Conservation (phyloP, 2,888 invertebrate genomes). For the Boloria selene region DNA sequence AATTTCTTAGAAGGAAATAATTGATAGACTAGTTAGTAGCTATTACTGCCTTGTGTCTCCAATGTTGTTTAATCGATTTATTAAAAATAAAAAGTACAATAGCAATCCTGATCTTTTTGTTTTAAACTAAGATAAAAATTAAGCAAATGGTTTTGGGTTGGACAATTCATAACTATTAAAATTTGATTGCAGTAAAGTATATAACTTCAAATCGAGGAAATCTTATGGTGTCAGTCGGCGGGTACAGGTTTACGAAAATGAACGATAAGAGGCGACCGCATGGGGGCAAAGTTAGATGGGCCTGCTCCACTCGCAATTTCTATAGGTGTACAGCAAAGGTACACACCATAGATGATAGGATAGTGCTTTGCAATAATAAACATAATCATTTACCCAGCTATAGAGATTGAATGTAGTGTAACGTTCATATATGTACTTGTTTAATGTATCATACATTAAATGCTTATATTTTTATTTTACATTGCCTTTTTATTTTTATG, state of each 20-base stretch:
- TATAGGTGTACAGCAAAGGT: slow-evolving; percentile 1
- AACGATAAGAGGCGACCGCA: not conserved
- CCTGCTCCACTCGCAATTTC: slow-evolving; percentile 2
- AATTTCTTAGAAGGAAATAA: not conserved
- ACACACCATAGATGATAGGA: slow-evolving; percentile 6
- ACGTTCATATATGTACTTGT: not conserved
- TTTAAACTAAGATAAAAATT: too few relatives aligned
- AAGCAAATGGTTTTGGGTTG: too few relatives aligned
- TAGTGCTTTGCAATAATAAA: slow-evolving; percentile 10
- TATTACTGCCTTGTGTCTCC: not conserved
- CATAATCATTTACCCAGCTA: slow-evolving; percentile 21
- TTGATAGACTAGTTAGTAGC: not conserved
- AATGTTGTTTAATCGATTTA: not conserved
- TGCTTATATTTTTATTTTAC: too few relatives aligned
- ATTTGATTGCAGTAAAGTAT: slow-evolving; percentile 19
- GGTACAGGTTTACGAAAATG: slow-evolving; percentile 18
- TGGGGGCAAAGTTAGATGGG: slow-evolving; percentile 2
- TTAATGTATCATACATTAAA: not conserved
- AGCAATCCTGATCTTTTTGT: too few relatives aligned
- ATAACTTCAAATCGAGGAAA: slow-evolving; percentile 20
- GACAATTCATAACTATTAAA: not conserved
- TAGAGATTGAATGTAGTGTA: not conserved
- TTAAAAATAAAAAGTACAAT: not conserved
- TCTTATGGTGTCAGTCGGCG: slow-evolving; percentile 17
- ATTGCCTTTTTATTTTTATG: too few relatives aligned